Conservation (phyloP, 2,888 invertebrate genomes). For the Pheosia tremula region DNA sequence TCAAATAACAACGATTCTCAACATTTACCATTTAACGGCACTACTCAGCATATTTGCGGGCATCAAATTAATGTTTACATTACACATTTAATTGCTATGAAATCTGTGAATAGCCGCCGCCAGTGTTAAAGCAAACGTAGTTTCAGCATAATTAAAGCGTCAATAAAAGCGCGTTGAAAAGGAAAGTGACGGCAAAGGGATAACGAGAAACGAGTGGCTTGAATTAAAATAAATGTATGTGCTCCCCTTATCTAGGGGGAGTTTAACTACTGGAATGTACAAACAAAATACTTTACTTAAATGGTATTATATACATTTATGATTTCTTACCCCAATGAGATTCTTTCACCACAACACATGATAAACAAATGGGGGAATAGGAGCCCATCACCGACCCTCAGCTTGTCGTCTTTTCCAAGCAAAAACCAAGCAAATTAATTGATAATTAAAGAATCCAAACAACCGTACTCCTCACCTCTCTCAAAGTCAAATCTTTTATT, state of each 20-base stretch:
- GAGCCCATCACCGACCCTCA: too few relatives aligned
- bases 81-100: conserved; percentile 26
- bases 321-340: too few relatives aligned
- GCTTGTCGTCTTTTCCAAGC: too few relatives aligned
- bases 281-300: too few relatives aligned
- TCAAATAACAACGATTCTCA: neutral
- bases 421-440: too few relatives aligned
- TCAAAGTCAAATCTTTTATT: too few relatives aligned
- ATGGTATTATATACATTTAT: too few relatives aligned
- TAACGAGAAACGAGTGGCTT: neutral
- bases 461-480: too few relatives aligned
- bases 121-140: conserved; percentile 12
- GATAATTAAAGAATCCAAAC: too few relatives aligned
- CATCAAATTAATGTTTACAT: conserved; percentile 35
- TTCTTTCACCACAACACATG: too few relatives aligned
- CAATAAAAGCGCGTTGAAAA: conserved; percentile 43
- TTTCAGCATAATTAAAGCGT: conserved; percentile 11
- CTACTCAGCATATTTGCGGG: conserved; percentile 19
- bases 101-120: conserved; percentile 23
- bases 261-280: too few relatives aligned
- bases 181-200: neutral
- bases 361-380: too few relatives aligned
- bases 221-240: neutral
- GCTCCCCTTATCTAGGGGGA: neutral
- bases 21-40: conserved; percentile 23